These are phyloP conservation scores for Trichogramma pretiosum DNA, from an alignment of 1,140 invertebrate genomes.

Conservation along the genomic window DNA sequence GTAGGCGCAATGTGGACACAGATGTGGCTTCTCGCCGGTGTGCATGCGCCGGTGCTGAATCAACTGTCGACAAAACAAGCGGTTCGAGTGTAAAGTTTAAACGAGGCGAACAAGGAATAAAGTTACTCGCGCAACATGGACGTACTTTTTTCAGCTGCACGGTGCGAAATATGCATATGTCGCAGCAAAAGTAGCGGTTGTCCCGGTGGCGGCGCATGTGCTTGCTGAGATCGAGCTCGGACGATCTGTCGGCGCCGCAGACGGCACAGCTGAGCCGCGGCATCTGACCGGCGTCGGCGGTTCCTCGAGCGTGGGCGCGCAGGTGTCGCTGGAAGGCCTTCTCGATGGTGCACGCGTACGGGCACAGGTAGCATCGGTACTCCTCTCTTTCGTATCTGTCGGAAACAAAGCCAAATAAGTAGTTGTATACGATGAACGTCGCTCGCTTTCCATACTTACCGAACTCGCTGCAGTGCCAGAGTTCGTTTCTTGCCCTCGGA, in stretches of 20 bases:
- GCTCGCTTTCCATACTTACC: too few species aligned
- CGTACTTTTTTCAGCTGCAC: slow-evolving; percentile 51
- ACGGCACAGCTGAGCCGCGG: slow-evolving; percentile 49
- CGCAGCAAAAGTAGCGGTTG: slow-evolving; percentile 50
- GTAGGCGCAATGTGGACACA: slow-evolving; percentile 51
- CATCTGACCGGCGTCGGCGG: slow-evolving; percentile 32
- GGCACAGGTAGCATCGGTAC: slow-evolving; percentile 47
- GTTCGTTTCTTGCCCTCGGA: slow-evolving; percentile 40
- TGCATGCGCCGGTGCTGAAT: slow-evolving; percentile 52
- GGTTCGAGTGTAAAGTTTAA: too few species aligned
- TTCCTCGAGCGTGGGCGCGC: slow-evolving; percentile 39
- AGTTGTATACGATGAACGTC: too few species aligned
- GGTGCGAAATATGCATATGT: slow-evolving; percentile 50
- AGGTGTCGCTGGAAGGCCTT: slow-evolving; percentile 50
- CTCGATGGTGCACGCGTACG: slow-evolving; percentile 51
- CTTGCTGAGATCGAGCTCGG: slow-evolving; percentile 45
- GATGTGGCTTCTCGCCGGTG: slow-evolving; percentile 52
- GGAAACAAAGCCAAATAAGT: too few species aligned
- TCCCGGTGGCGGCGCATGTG: slow-evolving; percentile 51
- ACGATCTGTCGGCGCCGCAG: slow-evolving; percentile 49
- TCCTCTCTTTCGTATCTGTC: slow-evolving; percentile 50
- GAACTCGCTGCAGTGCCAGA: slow-evolving; percentile 43
- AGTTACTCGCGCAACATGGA: too few species aligned
- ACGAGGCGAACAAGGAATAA: too few species aligned
- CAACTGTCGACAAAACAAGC: slow-evolving; percentile 25